phyloP scores from a whole-genome alignment of 1,140 invertebrate species.

The Paracyclopina nana region DNA sequence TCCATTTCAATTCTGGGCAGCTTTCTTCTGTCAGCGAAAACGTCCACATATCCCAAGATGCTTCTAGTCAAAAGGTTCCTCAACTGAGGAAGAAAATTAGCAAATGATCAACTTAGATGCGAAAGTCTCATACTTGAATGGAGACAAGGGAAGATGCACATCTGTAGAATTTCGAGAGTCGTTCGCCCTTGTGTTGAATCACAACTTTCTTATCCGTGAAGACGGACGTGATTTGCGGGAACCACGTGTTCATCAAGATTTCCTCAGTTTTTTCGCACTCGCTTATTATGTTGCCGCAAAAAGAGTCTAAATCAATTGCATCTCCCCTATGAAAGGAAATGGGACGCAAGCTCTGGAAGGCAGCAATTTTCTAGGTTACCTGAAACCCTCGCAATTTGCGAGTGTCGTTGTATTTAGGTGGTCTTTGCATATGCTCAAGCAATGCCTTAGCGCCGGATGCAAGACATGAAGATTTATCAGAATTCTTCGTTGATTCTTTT shows the following conservation, averaged over 20 bases:
- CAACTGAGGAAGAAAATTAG: not conserved
- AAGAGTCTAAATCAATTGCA: constrained; percentile 13
- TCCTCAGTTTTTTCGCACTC: constrained; percentile 16
- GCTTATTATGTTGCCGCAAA: constrained; percentile 14
- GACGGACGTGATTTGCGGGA: not conserved
- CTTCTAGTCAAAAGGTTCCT: constrained; percentile 8
- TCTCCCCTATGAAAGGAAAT: constrained; percentile 8
- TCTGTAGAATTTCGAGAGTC: not conserved
- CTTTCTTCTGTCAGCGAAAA: constrained; percentile 6
- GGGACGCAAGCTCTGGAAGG: not conserved
- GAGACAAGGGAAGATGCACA: constrained; percentile 13
- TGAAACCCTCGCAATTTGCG: not conserved
- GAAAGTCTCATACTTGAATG: constrained; percentile 1
- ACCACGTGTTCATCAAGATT: constrained; percentile 9
- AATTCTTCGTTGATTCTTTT: not conserved
- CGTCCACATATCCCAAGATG: constrained; percentile 8
- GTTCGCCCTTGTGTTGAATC: not conserved
- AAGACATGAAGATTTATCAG: not conserved
- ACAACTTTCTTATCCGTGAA: constrained; percentile 1
- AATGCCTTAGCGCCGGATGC: constrained; percentile 1
- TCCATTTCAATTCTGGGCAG: constrained; percentile 17
- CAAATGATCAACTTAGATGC: not conserved
- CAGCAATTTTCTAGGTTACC: not conserved
- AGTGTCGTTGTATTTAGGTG: not conserved
- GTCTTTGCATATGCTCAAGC: not conserved